These are phyloP conservation scores for Cephus pulcher DNA, from an alignment of 2,888 invertebrate genomes.

Conservation along the genomic window DNA sequence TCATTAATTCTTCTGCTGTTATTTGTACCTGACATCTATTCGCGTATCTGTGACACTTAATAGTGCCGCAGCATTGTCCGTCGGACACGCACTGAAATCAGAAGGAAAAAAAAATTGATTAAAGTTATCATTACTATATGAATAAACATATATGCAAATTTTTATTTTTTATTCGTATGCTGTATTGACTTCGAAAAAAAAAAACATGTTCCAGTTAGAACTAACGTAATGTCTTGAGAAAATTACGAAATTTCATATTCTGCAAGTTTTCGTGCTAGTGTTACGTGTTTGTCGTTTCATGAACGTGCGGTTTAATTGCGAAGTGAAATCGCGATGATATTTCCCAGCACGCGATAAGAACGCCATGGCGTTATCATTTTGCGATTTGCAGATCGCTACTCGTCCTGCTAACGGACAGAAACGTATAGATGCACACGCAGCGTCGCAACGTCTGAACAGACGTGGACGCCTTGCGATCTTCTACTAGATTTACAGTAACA, in stretches of 20 bases:
- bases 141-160: neutral
- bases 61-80: slow-evolving; percentile 38
- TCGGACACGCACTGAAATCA: slow-evolving; percentile 43
- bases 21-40: slow-evolving; percentile 59
- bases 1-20: slow-evolving; percentile 49
- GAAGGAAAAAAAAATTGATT: neutral
- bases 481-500: neutral
- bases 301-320: neutral
- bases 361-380: neutral
- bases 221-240: neutral
- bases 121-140: neutral
- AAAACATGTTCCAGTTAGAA: neutral
- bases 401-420: neutral
- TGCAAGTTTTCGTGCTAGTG: neutral
- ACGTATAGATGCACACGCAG: neutral
- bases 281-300: neutral
- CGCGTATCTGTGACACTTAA: slow-evolving; percentile 50
- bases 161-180: neutral
- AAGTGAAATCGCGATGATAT: neutral
- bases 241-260: neutral
- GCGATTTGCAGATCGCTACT: neutral
- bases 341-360: neutral
- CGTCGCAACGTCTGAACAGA: neutral
- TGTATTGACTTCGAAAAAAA: neutral
- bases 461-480: neutral